Evolutionary conservation across 1,140 invertebrate genomes (phyloP).

Genomic region (Lutraria rhynchaena): DNA sequence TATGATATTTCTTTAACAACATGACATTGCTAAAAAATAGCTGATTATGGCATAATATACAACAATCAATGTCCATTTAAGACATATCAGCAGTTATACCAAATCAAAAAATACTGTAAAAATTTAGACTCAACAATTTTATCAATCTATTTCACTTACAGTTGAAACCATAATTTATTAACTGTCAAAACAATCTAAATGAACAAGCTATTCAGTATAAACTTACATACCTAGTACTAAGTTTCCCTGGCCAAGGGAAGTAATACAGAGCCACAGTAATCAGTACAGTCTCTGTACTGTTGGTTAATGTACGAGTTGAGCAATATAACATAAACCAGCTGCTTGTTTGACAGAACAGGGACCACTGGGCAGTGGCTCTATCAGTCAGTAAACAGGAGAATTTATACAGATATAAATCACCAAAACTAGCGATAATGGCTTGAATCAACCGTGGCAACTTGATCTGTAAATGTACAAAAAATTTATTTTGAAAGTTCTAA

Average conservation of each 20-base stretch:
- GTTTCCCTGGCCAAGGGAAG: conserved; percentile 88
- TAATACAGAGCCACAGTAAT: conserved; percentile 90
- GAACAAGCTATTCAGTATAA: too few relatives aligned
- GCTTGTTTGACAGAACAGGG: conserved; percentile 82
- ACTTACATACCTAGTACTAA: too few relatives aligned
- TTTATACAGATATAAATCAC: conserved; percentile 86
- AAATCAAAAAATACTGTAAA: too few relatives aligned
- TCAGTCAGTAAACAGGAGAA: conserved; percentile 78
- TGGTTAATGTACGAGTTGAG: conserved; percentile 91
- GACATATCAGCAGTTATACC: too few relatives aligned
- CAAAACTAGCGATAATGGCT: conserved; percentile 88
- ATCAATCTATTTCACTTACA: too few relatives aligned
- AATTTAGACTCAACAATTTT: too few relatives aligned
- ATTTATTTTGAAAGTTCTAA: background rate
- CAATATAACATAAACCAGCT: conserved; percentile 96
- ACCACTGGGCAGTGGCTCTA: conserved; percentile 79
- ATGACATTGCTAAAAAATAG: too few relatives aligned
- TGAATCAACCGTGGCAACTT: conserved; percentile 90
- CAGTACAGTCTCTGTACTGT: conserved; percentile 91
- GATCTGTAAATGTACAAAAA: conserved; percentile 83
- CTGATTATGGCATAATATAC: too few relatives aligned
- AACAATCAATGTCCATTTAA: too few relatives aligned
- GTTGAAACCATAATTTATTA: too few relatives aligned
- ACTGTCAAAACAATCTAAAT: too few relatives aligned
- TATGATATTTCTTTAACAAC: too few relatives aligned